Conservation (phyloP, 2,113 vertebrate genomes). For the Cromileptes altivelis region DNA sequence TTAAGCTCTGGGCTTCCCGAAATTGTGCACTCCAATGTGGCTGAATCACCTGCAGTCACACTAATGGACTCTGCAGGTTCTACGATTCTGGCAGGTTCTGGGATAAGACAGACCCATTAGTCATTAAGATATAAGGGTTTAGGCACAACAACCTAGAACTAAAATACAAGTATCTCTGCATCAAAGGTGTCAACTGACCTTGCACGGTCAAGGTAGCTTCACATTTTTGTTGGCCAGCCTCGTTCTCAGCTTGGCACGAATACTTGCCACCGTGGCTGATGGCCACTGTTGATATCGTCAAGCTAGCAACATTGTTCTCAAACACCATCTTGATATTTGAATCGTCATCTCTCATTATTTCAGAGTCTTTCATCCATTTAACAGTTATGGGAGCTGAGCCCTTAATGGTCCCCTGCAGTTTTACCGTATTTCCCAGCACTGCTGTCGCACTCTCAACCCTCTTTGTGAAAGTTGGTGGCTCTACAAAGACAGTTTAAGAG, state of each 20-base stretch:
- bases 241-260: constrained; percentile 94
- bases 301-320: constrained; percentile 89
- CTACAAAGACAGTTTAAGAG: constrained; percentile 78
- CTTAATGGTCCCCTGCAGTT: constrained; percentile 91
- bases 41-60: constrained; percentile 95
- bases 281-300: constrained; percentile 89
- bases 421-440: constrained; percentile 89
- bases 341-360: constrained; percentile 92
- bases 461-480: constrained; percentile 94
- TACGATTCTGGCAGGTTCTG: constrained; percentile 95
- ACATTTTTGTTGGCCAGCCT: constrained; percentile 95
- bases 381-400: constrained; percentile 94
- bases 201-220: constrained; percentile 94
- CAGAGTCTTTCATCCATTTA: constrained; percentile 95
- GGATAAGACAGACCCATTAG: constrained; percentile 80
- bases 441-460: constrained; percentile 93
- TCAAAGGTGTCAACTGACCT: constrained; percentile 88
- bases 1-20: constrained; percentile 96
- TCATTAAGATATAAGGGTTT: constrained; percentile 11
- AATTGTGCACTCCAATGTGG: constrained; percentile 92
- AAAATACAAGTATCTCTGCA: not conserved
- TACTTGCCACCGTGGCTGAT: constrained; percentile 91
- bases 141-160: not conserved
- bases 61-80: constrained; percentile 94
- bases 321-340: constrained; percentile 91